Base-by-base conservation (phyloP, 2,888 invertebrate species). In the Dicycla oo region DNA sequence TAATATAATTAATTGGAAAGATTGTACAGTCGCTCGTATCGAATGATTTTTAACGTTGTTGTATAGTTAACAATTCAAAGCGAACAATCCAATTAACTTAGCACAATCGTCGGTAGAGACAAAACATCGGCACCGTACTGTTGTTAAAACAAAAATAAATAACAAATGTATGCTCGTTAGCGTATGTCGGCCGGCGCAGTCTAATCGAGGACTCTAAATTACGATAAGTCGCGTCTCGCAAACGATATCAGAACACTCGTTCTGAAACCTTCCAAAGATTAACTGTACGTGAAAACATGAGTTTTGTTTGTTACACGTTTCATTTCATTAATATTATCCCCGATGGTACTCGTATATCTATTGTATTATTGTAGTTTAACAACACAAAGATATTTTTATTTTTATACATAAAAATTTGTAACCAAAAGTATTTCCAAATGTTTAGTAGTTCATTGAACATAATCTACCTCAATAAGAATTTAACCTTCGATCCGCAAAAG, bases 181-280 rank as follows among this genome's bases (percentile, higher is more conserved):
- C 89, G 94, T 90, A 92, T 92, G 94, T 93, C 92, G 93, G 92
- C 87, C 88, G 91, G 92, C 89, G 90, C 88, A 91, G 89, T 94
- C 95, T 95, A 95, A 95, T 95, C 95, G 94, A 88, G 85, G 90
- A 89, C 94, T 94, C 94, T 95, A 95, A 95, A 95, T 95, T 95
- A 94, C 93, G 95, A 95, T 95, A 95, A 95, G 93, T 92, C 91
- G 90, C 88, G 91, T 91, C 93, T 92, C 90, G 90, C 91, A 88
- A 88, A 91, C 91, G 93, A 94, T 94, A 95, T 95, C 94, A 89
- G 91, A 91, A 93, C 94, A 93, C 91, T 93, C 94, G 90, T 93
- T 93, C 93, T 92, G 91, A 93, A 93, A 90, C 92, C 92, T 91
- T 90, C 86, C 87, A 86, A 89, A 93, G 93, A 94, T 94, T 94